Base-by-base conservation (phyloP, 2,113 vertebrate genomes). In the Pholis gunnellus region DNA sequence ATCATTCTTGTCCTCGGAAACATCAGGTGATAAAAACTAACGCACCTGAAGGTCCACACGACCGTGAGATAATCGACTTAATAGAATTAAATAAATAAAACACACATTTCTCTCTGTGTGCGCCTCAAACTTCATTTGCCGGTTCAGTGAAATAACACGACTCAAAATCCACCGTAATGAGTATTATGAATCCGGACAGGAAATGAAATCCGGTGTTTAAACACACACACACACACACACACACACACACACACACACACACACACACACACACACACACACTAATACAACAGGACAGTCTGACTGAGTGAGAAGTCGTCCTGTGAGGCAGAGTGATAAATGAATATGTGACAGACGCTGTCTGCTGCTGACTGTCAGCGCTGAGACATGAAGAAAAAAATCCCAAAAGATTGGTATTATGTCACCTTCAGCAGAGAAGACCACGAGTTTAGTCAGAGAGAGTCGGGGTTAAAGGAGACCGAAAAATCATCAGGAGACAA, bases 401-500 rank as follows among this genome's bases (percentile, higher is more conserved):
- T 34, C 38, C 38, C 27, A 25, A 48, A 29, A 64, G 72, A 64
- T 0, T 54, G 60, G 2, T 57, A 6, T 72, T 81, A 68, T 72
- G 18, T 81, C 73, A 87, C 68, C 70, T 83, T 25, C 50, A 60
- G 36, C 61, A 29, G 60, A 13, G n/a, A 56, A 66, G 50, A 5
- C 50, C 64, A 14, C 5, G 6, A 20, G 25, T 40, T 40, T 40
- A 10, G 38, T 40, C 38, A 38, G 36, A 38, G 36, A 38, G 36
- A 38, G n/a, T n/a, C n/a, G n/a, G n/a, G n/a, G n/a, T n/a, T n/a
- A n/a, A n/a, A n/a, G n/a, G n/a, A n/a, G n/a, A n/a, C n/a, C 11
- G 5, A 74, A 68, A 71, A 67, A 72, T 6, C 75, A 72, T 64
- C 79, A 17, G 75, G 54, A 85, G 56, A 20, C 79, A 40, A 64